phyloP scores from a whole-genome alignment of 1,140 invertebrate species.

The Penaeus japonicus region DNA sequence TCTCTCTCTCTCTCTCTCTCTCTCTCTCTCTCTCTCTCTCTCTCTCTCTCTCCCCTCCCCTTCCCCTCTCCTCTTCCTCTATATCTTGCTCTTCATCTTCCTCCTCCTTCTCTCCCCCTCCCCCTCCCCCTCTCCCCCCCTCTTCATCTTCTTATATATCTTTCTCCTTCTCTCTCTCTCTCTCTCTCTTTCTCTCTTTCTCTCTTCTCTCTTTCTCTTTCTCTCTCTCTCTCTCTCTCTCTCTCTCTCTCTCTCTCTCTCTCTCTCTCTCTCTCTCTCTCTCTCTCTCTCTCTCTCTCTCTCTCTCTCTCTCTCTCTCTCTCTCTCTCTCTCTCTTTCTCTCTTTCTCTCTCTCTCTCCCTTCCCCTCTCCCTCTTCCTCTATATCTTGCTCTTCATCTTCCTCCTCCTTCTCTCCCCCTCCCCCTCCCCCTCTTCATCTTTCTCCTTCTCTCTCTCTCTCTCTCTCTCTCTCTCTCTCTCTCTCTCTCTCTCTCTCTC shows the following conservation, averaged over 20 bases:
- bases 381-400: neutral
- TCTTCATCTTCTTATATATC: neutral
- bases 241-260: neutral
- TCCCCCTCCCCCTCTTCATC: too few species aligned
- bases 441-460: neutral
- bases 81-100: neutral
- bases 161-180: neutral
- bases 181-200: neutral
- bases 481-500: neutral
- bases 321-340: neutral
- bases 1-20: neutral
- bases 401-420: too few species aligned
- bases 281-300: neutral
- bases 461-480: neutral
- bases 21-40: neutral
- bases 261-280: neutral
- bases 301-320: neutral
- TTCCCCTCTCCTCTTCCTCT: neutral
- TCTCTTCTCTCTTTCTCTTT: neutral
- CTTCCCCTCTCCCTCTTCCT: neutral
- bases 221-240: neutral
- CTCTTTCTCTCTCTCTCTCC: conserved; percentile 7
- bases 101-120: too few species aligned
- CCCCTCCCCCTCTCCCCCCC: neutral
- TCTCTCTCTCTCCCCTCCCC: neutral